Percentiles rank a stretch among this genome's conserved stretches.
Conservation (phyloP, 2,797 vertebrate species). For the Cheirogaleus major region DNA sequence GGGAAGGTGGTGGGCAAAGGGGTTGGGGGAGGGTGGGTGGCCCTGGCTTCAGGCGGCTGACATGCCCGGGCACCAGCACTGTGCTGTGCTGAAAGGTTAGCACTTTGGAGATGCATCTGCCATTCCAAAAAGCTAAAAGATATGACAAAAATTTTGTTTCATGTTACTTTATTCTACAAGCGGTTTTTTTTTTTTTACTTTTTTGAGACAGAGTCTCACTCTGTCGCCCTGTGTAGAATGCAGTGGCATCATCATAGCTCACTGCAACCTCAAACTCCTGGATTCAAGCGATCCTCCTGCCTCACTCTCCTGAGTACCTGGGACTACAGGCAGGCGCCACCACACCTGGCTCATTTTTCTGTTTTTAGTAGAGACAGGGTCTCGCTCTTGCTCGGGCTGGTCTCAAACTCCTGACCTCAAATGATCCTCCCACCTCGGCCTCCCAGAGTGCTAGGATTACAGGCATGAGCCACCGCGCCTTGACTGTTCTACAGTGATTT, state of each 20-base stretch:
- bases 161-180: neutral
- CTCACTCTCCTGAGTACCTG: too few species aligned
- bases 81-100: neutral
- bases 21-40: neutral
- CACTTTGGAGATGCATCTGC: neutral
- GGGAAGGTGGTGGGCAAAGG: neutral
- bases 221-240: neutral
- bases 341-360: too few species aligned
- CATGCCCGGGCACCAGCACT: accelerated
- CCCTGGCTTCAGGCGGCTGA: neutral
- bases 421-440: too few species aligned
- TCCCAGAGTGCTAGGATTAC: neutral
- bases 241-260: neutral
- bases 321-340: too few species aligned
- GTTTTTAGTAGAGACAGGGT: too few species aligned
- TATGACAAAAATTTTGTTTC: neutral
- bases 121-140: neutral
- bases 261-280: neutral
- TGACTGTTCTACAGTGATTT: neutral
- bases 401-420: too few species aligned
- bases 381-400: too few species aligned
- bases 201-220: neutral
- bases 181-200: too few species aligned
- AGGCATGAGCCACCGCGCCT: neutral
- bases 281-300: too few species aligned